Conservation (phyloP, 1,140 invertebrate species). For the Branchinecta lynchi region DNA sequence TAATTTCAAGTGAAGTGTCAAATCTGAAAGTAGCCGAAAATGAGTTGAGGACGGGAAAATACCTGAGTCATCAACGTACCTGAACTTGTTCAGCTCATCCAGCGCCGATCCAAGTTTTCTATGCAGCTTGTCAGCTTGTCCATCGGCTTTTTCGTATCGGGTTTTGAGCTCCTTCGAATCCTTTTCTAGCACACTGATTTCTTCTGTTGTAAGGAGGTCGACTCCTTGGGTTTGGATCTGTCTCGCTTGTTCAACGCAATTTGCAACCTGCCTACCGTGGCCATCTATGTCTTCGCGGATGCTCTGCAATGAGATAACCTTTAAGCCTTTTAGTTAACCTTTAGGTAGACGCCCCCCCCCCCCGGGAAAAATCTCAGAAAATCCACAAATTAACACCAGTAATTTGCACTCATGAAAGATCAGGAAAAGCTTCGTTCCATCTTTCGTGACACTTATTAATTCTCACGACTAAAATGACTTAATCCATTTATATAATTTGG, state of each 20-base stretch:
- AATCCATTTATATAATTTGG: too few species aligned
- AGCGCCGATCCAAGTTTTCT: constrained; percentile 55
- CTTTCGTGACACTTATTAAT: too few species aligned
- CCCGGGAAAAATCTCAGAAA: too few species aligned
- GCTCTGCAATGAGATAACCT: constrained; percentile 40
- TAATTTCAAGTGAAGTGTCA: constrained; percentile 22
- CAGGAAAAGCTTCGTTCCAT: too few species aligned
- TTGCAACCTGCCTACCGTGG: constrained; percentile 64
- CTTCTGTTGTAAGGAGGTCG: constrained; percentile 73
- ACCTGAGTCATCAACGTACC: constrained; percentile 35
- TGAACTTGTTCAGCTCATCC: constrained; percentile 72
- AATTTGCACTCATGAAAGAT: too few species aligned
- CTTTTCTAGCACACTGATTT: constrained; percentile 68
- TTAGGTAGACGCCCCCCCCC: too few species aligned
- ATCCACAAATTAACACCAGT: too few species aligned
- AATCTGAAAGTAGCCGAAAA: background rate
- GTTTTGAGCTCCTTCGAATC: constrained; percentile 65
- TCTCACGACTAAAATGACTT: too few species aligned
- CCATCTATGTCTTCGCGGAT: constrained; percentile 79
- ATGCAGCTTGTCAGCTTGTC: constrained; percentile 59
- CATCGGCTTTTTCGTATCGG: constrained; percentile 60
- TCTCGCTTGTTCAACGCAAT: constrained; percentile 76
- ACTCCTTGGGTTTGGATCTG: constrained; percentile 75
- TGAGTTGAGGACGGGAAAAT: background rate
- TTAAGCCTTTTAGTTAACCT: background rate